Evolutionary conservation across 2,797 vertebrate species (phyloP).

Genomic region (Falco cherrug): DNA sequence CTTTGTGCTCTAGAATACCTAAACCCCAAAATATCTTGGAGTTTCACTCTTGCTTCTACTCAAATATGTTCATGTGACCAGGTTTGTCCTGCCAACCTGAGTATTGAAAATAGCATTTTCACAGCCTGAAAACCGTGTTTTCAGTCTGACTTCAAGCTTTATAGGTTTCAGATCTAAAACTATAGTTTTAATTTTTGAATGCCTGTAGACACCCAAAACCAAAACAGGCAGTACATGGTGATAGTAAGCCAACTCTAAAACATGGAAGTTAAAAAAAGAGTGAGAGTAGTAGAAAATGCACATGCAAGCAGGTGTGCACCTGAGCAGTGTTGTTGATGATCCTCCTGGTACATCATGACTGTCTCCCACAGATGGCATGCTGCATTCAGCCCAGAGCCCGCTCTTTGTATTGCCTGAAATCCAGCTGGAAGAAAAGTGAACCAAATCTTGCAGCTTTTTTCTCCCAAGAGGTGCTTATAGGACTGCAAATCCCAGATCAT

Average conservation of each 20-base stretch:
- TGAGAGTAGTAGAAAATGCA: not conserved
- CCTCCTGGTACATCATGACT: not conserved
- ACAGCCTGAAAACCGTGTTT: not conserved
- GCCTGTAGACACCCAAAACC: not conserved
- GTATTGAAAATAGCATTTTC: not conserved
- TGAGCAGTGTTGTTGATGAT: not conserved
- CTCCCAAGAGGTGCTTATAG: not conserved
- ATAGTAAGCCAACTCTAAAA: not conserved
- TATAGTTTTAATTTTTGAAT: not conserved
- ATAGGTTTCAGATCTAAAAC: not conserved
- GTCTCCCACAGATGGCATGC: not conserved
- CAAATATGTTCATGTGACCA: not conserved
- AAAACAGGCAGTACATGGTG: not conserved
- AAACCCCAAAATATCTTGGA: not conserved
- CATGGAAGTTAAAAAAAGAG: not conserved
- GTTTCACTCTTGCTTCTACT: not conserved
- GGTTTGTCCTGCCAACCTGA: not conserved
- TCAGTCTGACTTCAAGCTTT: not conserved
- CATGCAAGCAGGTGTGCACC: not conserved
- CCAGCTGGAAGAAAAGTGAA: not conserved
- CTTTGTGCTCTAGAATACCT: not conserved
- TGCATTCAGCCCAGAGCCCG: not conserved
- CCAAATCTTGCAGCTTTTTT: not conserved
- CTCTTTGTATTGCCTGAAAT: not conserved
- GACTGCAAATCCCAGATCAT: not conserved